These are phyloP conservation scores for Anastatus disparis DNA, from an alignment of 1,140 invertebrate species.

Conservation along the genomic window DNA sequence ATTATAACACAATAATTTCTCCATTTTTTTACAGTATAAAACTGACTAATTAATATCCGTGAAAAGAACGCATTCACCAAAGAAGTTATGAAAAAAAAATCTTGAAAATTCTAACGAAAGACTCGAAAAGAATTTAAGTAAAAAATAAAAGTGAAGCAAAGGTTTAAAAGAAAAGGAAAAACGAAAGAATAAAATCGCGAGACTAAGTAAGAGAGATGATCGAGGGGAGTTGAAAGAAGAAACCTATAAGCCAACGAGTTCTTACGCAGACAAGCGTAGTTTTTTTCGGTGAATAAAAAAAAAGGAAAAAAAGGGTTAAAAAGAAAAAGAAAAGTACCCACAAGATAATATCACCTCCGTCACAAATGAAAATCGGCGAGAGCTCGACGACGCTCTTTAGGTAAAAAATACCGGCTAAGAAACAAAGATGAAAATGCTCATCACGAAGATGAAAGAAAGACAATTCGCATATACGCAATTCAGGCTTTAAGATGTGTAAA, in stretches of 20 bases:
- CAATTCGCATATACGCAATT: neutral
- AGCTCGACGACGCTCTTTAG: conserved; percentile 30
- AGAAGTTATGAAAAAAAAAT: too few relatives aligned
- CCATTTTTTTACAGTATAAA: too few relatives aligned
- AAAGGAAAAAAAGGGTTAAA: neutral
- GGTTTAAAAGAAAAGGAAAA: too few relatives aligned
- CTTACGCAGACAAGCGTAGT: conserved; percentile 14
- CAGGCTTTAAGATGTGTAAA: conserved; percentile 3
- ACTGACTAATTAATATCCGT: too few relatives aligned
- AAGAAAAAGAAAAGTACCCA: neutral
- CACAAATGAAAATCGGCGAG: conserved; percentile 38
- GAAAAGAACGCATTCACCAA: too few relatives aligned
- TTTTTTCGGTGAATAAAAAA: too few relatives aligned
- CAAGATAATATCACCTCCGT: conserved; percentile 43
- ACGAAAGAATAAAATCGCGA: too few relatives aligned
- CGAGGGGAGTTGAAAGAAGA: neutral
- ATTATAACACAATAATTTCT: too few relatives aligned
- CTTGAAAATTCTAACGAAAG: too few relatives aligned
- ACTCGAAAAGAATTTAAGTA: too few relatives aligned
- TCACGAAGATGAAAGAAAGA: conserved; percentile 7
- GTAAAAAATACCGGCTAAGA: conserved; percentile 24
- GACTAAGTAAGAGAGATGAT: too few relatives aligned
- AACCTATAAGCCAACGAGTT: neutral
- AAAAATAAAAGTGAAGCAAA: too few relatives aligned
- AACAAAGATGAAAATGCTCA: conserved; percentile 32